These are phyloP conservation scores for Tenodera sinensis DNA, from an alignment of 2,888 invertebrate genomes.

Conservation along the genomic window DNA sequence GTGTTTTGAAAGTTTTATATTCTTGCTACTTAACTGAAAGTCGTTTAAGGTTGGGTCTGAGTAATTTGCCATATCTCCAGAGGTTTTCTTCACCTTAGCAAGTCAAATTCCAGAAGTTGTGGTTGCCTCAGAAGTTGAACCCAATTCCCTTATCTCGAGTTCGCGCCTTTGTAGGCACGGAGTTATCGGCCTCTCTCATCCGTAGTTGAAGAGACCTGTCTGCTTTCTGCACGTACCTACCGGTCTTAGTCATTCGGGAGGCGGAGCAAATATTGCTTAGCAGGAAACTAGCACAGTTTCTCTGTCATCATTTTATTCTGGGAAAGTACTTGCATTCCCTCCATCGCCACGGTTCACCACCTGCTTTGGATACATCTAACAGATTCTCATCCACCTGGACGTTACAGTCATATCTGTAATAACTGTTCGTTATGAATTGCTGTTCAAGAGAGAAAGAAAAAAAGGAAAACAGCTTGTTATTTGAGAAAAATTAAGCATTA, in stretches of 20 bases:
- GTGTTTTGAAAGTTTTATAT: no score
- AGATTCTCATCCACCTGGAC: no score
- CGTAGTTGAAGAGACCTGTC: neutral
- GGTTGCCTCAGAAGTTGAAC: neutral
- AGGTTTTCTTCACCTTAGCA: neutral
- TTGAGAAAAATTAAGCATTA: no score
- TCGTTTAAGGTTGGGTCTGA: neutral
- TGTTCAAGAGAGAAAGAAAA: no score
- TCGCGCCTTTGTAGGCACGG: neutral
- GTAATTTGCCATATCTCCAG: neutral
- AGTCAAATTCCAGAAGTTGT: neutral
- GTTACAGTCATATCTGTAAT: no score
- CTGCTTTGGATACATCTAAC: no score
- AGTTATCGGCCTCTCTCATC: neutral
- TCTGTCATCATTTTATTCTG: neutral
- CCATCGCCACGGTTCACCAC: no score
- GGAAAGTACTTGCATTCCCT: neutral
- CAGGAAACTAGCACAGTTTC: neutral
- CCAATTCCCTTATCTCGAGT: neutral
- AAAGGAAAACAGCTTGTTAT: no score
- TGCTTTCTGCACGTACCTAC: neutral
- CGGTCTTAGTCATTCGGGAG: no score
- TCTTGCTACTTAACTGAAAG: no score
- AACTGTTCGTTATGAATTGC: no score
- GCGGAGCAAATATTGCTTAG: neutral